phyloP scores from a whole-genome alignment of 1,140 invertebrate species.

The Leptinotarsa lineolata region DNA sequence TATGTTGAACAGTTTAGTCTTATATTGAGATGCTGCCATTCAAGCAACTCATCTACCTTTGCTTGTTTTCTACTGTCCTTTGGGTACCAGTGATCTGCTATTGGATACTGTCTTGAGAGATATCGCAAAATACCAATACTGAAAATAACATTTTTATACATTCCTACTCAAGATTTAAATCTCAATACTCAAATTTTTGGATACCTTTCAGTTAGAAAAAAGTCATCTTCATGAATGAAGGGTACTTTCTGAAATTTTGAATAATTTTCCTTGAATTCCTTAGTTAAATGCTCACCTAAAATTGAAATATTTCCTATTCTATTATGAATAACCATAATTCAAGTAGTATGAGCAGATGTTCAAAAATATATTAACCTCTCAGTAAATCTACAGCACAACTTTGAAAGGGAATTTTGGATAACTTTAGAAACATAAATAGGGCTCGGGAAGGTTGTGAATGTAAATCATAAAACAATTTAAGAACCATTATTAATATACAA shows the following conservation, averaged over 20 bases:
- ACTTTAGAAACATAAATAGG: slow-evolving; percentile 70
- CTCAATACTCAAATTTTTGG: not conserved
- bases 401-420: slow-evolving; percentile 67
- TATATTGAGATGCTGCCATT: slow-evolving; percentile 84
- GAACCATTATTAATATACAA: slow-evolving; percentile 28
- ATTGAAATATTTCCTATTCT: slow-evolving; percentile 18
- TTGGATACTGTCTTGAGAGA: slow-evolving; percentile 57
- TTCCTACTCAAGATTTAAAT: slow-evolving; percentile 9
- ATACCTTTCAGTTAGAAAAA: slow-evolving; percentile 80
- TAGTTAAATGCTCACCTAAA: slow-evolving; percentile 72
- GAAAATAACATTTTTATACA: slow-evolving; percentile 33
- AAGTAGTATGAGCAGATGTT: not conserved
- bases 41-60: slow-evolving; percentile 80
- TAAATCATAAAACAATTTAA: slow-evolving; percentile 72
- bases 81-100: slow-evolving; percentile 74
- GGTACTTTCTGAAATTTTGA: slow-evolving; percentile 81
- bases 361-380: slow-evolving; percentile 55
- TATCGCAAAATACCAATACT: slow-evolving; percentile 78
- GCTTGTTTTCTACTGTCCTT: slow-evolving; percentile 69
- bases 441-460: slow-evolving; percentile 75
- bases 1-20: slow-evolving; percentile 70
- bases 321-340: not conserved
- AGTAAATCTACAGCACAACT: slow-evolving; percentile 60
- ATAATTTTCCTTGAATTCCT: slow-evolving; percentile 71
- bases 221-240: slow-evolving; percentile 77